Evolutionary conservation across 2,113 vertebrate genomes (phyloP).

Genomic region (Chloropsis hardwickii): DNA sequence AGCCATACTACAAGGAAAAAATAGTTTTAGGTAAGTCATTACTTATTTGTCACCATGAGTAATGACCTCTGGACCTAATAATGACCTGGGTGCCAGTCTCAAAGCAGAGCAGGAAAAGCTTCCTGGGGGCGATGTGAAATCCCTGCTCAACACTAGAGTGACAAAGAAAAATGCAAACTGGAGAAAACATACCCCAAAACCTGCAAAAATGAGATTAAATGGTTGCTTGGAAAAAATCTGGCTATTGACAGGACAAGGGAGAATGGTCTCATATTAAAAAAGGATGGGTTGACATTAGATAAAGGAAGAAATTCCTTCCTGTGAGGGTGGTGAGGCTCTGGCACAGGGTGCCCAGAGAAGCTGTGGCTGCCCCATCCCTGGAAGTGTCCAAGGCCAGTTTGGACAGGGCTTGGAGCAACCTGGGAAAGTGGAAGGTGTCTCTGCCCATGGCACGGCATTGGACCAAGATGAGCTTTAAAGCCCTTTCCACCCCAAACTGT

Average conservation of each 20-base stretch:
- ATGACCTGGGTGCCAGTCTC: not conserved
- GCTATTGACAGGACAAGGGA: not conserved
- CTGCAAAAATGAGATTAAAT: not conserved
- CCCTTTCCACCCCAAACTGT: not conserved
- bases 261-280: not conserved
- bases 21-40: not conserved
- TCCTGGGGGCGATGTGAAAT: not conserved
- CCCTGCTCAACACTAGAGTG: not conserved
- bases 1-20: not conserved
- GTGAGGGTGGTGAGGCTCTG: rapidly evolving
- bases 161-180: not conserved
- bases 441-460: not conserved
- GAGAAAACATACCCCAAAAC: not conserved
- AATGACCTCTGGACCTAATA: not conserved
- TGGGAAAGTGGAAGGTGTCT: rapidly evolving
- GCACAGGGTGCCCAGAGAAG: not conserved
- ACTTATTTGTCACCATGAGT: not conserved
- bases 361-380: not conserved
- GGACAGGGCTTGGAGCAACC: rapidly evolving
- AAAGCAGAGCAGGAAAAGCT: not conserved
- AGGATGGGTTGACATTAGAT: not conserved
- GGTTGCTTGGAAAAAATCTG: not conserved
- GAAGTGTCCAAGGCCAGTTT: not conserved
- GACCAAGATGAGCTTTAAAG: not conserved
- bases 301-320: not conserved